Percentiles rank a stretch among this genome's conserved stretches.
Conservation (phyloP, 2,888 invertebrate species). For the Apamea anceps region DNA sequence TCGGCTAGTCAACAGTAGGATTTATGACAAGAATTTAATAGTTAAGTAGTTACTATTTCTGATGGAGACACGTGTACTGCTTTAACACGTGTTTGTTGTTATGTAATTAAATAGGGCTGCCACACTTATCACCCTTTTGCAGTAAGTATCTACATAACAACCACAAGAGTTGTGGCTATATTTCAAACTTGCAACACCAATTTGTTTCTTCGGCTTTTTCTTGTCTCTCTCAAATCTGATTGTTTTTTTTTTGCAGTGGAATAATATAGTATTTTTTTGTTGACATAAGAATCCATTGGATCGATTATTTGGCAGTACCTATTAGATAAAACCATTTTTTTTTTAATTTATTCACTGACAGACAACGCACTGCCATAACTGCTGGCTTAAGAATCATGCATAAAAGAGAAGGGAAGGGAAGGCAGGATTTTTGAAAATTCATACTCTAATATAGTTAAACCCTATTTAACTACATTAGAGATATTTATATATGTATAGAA, state of each 20-base stretch:
- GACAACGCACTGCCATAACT: background rate
- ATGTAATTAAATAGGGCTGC: constrained; percentile 55
- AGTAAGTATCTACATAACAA: too few species aligned
- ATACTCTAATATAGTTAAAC: background rate
- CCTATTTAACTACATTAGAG: too few species aligned
- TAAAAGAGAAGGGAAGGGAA: too few species aligned
- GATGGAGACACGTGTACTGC: constrained; percentile 31
- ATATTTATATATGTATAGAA: background rate
- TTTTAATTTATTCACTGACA: background rate
- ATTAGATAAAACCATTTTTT: too few species aligned
- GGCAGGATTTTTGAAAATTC: too few species aligned
- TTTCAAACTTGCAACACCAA: background rate
- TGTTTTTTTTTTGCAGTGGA: too few species aligned
- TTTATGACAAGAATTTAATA: constrained; percentile 18
- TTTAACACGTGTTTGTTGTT: constrained; percentile 42
- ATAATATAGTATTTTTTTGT: background rate
- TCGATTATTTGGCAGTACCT: background rate
- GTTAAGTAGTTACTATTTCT: constrained; percentile 21
- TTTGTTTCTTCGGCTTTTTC: background rate
- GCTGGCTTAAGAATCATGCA: background rate
- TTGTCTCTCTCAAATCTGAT: background rate
- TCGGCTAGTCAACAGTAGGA: background rate
- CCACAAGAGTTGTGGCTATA: too few species aligned
- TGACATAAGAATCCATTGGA: background rate
- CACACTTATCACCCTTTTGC: background rate